Conservation (phyloP, 2,888 invertebrate genomes). For the Merodon equestris region DNA sequence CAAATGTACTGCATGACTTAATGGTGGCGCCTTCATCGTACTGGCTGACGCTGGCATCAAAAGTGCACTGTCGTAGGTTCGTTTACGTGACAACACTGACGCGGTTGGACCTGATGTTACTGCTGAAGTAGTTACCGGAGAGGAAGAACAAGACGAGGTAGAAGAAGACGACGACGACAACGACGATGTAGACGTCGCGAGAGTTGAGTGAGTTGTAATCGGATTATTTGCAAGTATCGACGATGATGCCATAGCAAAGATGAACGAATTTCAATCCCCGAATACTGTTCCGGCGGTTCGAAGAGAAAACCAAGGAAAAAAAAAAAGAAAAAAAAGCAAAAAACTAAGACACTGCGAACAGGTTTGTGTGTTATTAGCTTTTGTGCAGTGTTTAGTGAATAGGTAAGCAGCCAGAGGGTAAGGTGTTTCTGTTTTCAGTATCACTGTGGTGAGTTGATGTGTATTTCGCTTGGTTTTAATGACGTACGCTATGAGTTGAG, state of each 20-base stretch:
- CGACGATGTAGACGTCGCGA: constrained; percentile 64
- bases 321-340: constrained; percentile 23
- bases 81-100: constrained; percentile 74
- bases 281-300: constrained; percentile 40
- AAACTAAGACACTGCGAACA: constrained; percentile 1
- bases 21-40: constrained; percentile 62
- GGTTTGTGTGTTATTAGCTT: constrained; percentile 12
- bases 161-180: constrained; percentile 50
- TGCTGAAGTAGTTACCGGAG: constrained; percentile 42
- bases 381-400: not conserved
- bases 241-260: constrained; percentile 76
- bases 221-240: constrained; percentile 76
- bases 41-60: constrained; percentile 72
- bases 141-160: constrained; percentile 69
- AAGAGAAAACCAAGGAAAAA: constrained; percentile 13
- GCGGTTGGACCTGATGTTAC: constrained; percentile 55
- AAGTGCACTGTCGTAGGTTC: constrained; percentile 76
- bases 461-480: constrained; percentile 18
- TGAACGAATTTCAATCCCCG: constrained; percentile 26
- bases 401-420: not conserved
- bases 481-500: too few relatives aligned
- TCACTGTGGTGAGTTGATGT: constrained; percentile 23
- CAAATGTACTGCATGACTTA: constrained; percentile 36
- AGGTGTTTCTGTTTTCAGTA: not conserved
- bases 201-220: constrained; percentile 73